Conservation (phyloP, 2,113 vertebrate species). For the Procavia capensis region DNA sequence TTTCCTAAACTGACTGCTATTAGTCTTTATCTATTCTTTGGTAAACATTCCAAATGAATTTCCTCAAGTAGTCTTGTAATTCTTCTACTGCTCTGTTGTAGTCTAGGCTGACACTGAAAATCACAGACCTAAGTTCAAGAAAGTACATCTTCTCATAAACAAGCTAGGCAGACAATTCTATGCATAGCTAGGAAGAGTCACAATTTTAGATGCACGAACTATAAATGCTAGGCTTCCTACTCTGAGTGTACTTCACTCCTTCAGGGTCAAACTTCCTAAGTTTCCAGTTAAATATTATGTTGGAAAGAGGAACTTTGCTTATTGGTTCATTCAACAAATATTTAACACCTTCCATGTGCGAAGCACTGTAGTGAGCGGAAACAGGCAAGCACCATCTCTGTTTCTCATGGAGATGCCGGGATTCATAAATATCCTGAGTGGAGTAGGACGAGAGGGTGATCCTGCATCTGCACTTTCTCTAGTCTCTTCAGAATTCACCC, state of each 20-base stretch:
- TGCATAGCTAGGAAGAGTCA: background rate
- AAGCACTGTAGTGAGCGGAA: background rate
- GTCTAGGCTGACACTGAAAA: background rate
- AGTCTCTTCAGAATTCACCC: background rate
- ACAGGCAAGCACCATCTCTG: background rate
- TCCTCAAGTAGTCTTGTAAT: background rate
- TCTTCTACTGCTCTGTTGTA: conserved; percentile 12
- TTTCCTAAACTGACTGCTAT: background rate
- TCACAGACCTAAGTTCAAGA: background rate
- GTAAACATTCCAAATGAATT: conserved; percentile 3
- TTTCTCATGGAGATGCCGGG: background rate
- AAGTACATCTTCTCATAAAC: background rate
- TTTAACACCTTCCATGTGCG: background rate
- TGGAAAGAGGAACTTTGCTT: background rate
- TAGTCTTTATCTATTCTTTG: conserved; percentile 32
- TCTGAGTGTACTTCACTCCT: background rate
- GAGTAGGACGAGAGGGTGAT: rapidly evolving
- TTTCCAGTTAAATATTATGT: background rate
- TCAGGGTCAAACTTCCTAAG: too few species aligned
- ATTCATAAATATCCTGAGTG: background rate
- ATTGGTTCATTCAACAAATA: background rate
- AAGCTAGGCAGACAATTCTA: background rate
- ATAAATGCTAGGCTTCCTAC: background rate
- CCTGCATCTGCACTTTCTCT: background rate
- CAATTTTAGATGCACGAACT: background rate